Evolutionary conservation across 2,888 invertebrate species (phyloP).

Genomic region (Augochlorella aurata): DNA sequence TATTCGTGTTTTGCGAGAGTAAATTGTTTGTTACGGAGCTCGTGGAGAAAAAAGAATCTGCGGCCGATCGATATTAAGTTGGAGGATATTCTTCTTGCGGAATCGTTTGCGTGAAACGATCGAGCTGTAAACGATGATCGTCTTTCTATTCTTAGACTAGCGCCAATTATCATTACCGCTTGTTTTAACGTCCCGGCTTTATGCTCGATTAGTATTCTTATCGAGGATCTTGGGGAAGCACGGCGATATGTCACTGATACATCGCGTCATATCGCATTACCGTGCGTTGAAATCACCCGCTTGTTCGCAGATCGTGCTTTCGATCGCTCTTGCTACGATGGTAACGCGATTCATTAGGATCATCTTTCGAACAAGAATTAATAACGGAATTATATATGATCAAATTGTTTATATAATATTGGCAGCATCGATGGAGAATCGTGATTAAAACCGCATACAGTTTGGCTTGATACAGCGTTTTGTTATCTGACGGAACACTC

Average conservation of each 20-base stretch:
- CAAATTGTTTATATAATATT: background rate
- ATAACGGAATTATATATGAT: background rate
- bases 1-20: background rate
- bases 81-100: slow-evolving; percentile 3
- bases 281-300: slow-evolving; percentile 17
- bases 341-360: background rate
- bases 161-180: slow-evolving; percentile 21
- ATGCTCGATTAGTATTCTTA: slow-evolving; percentile 10
- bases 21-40: background rate
- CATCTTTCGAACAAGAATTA: background rate
- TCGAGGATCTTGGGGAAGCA: slow-evolving; percentile 14
- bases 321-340: background rate
- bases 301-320: background rate
- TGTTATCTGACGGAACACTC: background rate
- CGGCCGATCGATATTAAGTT: background rate
- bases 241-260: slow-evolving; percentile 3
- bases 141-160: background rate
- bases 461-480: background rate
- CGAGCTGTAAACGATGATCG: slow-evolving; percentile 6
- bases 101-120: slow-evolving; percentile 7
- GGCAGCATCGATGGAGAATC: background rate
- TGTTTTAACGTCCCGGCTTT: background rate
- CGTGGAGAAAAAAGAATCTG: background rate
- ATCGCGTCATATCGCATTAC: slow-evolving; percentile 13
- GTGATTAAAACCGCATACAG: background rate